Base-by-base conservation (phyloP, 2,888 invertebrate genomes). In the Phengaris alcon region DNA sequence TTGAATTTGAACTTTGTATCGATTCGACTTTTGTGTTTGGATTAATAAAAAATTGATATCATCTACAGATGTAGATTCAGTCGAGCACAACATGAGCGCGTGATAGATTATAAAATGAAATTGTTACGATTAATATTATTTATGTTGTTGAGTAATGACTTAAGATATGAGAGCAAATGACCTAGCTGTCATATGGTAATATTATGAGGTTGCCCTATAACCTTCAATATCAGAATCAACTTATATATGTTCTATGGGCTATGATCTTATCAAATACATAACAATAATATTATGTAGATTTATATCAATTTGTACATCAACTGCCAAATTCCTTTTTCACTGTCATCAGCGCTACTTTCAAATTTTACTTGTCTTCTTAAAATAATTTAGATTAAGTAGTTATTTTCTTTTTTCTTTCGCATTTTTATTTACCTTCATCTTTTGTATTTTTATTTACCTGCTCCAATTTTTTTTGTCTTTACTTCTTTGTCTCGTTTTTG, bases 81-180 rank as follows among this genome's bases (percentile, higher is more conserved):
- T 59, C 6, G 4, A 64, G 10, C 64, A 64, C 64, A 10, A 44
- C 35, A 12, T 44, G 12, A 13, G 9, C 35, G 13, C 64, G 64
- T 64, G 64, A 64, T 13, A 44, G 12, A 35, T 64, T 64, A 64
- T 64, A 64, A 64, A 64, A 64, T 64, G 35, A 64, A 64, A 64
- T 64, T 64, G 22, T 22, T 22, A 12, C 35, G 59, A 64, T 64
- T 64, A 35, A 64, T 10, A 35, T 64, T 64, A 64, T 64, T 64
- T 35, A 35, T 64, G 59, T 64, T 64, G 22, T 64, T 64, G 59
- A 44, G 35, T 35, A 35, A 2, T 35, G 35, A 35, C 3, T 35
- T 35, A 35, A 3, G 35, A 35, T 35, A 64, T 13, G 64, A 64
- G 64, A 64, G 12, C 64, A 64, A 35, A 64, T 64, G 64, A 64